These are phyloP conservation scores for Antrozous pallidus DNA, from an alignment of 2,797 vertebrate genomes.

Conservation along the genomic window DNA sequence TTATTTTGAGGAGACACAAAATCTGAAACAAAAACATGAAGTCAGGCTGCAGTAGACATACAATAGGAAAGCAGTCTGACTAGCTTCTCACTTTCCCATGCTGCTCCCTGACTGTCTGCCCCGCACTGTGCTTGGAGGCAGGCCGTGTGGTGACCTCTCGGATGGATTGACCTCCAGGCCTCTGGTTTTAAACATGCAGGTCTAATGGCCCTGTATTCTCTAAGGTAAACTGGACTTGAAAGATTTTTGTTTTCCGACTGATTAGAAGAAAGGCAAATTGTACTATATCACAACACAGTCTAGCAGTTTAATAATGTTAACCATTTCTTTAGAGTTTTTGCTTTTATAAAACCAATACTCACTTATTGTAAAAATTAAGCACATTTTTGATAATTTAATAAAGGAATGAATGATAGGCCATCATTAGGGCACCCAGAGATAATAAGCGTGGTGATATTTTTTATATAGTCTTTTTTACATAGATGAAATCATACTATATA, in stretches of 20 bases:
- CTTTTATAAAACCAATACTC: constrained; percentile 5
- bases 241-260: constrained; percentile 23
- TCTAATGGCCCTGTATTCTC: not conserved
- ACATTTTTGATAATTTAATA: not conserved
- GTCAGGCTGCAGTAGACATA: not conserved
- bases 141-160: not conserved
- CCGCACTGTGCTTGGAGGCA: not conserved
- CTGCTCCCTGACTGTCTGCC: not conserved
- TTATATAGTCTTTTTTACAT: constrained; percentile 1
- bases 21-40: constrained; percentile 22
- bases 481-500: not conserved
- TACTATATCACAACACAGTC: constrained; percentile 4
- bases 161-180: not conserved
- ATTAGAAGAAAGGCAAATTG: constrained; percentile 46
- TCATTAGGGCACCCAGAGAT: not conserved
- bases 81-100: not conserved
- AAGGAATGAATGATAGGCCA: not conserved
- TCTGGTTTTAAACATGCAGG: not conserved
- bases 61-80: not conserved
- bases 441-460: constrained; percentile 8
- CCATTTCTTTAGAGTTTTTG: constrained; percentile 23
- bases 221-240: constrained; percentile 12
- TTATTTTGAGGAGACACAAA: not conserved
- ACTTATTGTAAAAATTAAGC: constrained; percentile 18
- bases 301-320: constrained; percentile 30